These are phyloP conservation scores for Brenthis ino DNA, from an alignment of 2,888 invertebrate genomes.

Conservation along the genomic window DNA sequence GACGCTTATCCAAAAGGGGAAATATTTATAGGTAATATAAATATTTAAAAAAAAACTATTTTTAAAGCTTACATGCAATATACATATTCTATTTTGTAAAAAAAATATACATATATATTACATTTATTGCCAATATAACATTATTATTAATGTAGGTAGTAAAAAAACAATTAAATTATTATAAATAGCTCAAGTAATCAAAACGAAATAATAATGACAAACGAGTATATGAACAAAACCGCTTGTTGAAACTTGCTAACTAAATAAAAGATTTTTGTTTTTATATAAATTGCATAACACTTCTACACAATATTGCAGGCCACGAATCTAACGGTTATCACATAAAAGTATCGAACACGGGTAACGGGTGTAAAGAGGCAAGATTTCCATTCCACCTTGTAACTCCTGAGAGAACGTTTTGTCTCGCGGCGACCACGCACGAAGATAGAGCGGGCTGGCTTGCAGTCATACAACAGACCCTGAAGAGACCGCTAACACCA, in stretches of 20 bases:
- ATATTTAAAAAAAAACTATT: neutral
- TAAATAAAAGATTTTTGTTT: neutral
- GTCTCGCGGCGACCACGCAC: slow-evolving; percentile 88
- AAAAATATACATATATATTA: too few relatives aligned
- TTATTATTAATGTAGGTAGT: too few relatives aligned
- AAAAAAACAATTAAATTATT: too few relatives aligned
- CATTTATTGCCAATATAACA: too few relatives aligned
- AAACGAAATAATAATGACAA: too few relatives aligned
- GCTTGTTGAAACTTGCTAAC: too few relatives aligned
- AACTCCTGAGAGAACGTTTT: slow-evolving; percentile 90
- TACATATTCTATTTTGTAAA: too few relatives aligned
- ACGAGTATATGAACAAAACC: too few relatives aligned
- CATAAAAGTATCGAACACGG: slow-evolving; percentile 83
- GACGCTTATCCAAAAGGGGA: slow-evolving; percentile 95
- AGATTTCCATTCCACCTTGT: slow-evolving; percentile 91
- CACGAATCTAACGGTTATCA: slow-evolving; percentile 89
- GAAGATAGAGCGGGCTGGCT: slow-evolving; percentile 92
- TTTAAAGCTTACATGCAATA: too few relatives aligned
- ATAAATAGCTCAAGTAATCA: too few relatives aligned
- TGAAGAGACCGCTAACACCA: slow-evolving; percentile 88
- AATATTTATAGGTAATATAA: slow-evolving; percentile 87
- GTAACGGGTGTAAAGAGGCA: slow-evolving; percentile 86
- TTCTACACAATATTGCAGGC: slow-evolving; percentile 67
- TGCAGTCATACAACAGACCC: slow-evolving; percentile 86
- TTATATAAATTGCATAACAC: neutral